Conservation (phyloP, 2,888 invertebrate species). For the Clusia tigrina region DNA sequence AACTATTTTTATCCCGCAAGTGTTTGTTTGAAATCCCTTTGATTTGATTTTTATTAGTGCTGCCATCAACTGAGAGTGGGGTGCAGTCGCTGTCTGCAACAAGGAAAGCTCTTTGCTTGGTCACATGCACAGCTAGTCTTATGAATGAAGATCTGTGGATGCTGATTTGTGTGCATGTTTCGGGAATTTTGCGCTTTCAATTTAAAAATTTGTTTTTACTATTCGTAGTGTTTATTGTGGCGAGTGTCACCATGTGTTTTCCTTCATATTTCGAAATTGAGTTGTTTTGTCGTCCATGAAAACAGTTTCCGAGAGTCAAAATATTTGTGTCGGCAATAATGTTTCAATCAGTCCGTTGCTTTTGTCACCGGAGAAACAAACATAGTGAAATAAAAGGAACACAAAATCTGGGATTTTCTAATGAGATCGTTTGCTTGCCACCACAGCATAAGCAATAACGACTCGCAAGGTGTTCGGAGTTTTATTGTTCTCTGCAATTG, state of each 20-base stretch:
- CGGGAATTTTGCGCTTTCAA: neutral
- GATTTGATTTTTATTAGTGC: slow-evolving; percentile 2
- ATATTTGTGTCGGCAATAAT: too few relatives aligned
- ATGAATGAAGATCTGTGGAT: neutral
- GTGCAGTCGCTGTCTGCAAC: neutral
- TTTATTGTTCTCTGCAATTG: too few relatives aligned
- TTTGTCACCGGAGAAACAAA: too few relatives aligned
- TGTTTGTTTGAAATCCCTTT: slow-evolving; percentile 1
- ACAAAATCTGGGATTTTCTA: too few relatives aligned
- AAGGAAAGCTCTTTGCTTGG: neutral
- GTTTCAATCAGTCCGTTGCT: too few relatives aligned
- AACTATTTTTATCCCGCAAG: neutral
- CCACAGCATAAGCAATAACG: too few relatives aligned
- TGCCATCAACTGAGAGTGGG: neutral
- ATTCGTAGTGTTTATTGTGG: neutral
- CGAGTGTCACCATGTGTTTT: neutral
- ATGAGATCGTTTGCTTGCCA: too few relatives aligned
- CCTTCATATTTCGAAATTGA: neutral
- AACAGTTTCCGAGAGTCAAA: neutral
- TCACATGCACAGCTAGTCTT: neutral
- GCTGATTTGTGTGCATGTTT: neutral
- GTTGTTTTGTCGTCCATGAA: neutral
- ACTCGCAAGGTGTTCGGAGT: too few relatives aligned
- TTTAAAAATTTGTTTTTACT: neutral
- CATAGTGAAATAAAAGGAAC: too few relatives aligned